Percentiles rank a stretch among this genome's conserved stretches.
Evolutionary conservation across 2,113 vertebrate species (phyloP).

Genomic region (Irena cyanogastra): DNA sequence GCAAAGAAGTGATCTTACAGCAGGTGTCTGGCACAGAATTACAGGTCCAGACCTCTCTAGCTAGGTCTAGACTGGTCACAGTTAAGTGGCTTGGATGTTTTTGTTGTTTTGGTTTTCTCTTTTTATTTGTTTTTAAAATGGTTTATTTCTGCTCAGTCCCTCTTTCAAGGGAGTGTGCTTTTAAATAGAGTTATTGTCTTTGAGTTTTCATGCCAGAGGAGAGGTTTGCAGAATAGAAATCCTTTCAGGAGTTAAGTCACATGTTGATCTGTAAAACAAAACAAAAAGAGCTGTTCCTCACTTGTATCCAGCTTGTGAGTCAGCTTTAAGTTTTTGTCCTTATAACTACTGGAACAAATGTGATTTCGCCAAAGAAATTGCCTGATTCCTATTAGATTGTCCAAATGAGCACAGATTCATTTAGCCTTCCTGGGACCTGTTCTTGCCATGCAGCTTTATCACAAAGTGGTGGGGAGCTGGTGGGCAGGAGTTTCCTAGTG

Average conservation of each 20-base stretch:
- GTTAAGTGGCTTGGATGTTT: background rate
- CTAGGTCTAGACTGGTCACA: background rate
- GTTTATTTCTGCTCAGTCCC: background rate
- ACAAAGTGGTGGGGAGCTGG: background rate
- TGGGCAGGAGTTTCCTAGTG: background rate
- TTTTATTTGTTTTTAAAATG: background rate
- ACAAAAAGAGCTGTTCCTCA: background rate
- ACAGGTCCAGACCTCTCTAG: background rate
- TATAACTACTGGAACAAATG: background rate
- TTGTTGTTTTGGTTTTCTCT: background rate
- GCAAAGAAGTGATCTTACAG: background rate
- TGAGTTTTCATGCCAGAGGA: background rate
- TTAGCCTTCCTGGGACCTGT: background rate
- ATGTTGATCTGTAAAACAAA: background rate
- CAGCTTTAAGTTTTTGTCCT: background rate
- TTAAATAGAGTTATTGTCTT: background rate
- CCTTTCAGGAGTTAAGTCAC: background rate
- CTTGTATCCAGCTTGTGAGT: background rate
- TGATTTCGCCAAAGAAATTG: background rate
- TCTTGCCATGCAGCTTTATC: background rate
- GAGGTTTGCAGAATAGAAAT: background rate
- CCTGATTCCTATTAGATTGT: background rate
- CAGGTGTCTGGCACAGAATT: background rate
- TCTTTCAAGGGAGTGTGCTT: background rate
- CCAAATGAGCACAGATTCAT: background rate